Conservation (phyloP, 2,888 invertebrate species). For the Myopa testacea region DNA sequence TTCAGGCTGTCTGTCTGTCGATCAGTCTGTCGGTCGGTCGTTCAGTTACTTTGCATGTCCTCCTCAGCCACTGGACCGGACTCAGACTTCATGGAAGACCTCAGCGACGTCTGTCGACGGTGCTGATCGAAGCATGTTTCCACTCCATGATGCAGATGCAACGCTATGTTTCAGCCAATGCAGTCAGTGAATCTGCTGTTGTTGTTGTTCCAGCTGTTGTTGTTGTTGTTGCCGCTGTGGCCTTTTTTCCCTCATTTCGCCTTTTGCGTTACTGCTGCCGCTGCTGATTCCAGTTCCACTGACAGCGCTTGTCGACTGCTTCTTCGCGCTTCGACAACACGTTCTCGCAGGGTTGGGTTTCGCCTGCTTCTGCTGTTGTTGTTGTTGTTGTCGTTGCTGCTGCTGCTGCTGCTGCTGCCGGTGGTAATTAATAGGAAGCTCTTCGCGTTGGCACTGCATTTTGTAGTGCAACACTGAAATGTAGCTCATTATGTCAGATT, state of each 20-base stretch:
- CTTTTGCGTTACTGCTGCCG: background rate
- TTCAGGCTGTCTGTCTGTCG: background rate
- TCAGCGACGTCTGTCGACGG: background rate
- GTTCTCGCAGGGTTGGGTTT: background rate
- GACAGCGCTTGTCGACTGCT: background rate
- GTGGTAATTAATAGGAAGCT: constrained; percentile 45
- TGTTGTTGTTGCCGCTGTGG: no score
- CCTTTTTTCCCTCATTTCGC: no score
- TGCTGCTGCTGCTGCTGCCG: constrained; percentile 13
- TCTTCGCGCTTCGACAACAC: background rate
- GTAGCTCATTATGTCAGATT: constrained; percentile 68
- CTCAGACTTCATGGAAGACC: background rate
- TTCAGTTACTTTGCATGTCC: background rate
- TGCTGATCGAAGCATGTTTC: constrained; percentile 19
- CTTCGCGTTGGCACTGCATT: constrained; percentile 43
- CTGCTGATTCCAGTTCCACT: background rate
- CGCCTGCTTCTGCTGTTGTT: background rate
- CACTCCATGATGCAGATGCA: background rate
- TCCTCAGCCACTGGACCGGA: constrained; percentile 1
- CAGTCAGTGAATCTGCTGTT: background rate
- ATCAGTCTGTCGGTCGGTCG: background rate
- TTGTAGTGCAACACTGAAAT: constrained; percentile 51
- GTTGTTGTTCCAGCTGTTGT: no score
- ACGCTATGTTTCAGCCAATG: background rate
- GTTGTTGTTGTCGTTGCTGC: background rate